Conservation (phyloP, 2,113 vertebrate genomes). For the Eleginops maclovinus region DNA sequence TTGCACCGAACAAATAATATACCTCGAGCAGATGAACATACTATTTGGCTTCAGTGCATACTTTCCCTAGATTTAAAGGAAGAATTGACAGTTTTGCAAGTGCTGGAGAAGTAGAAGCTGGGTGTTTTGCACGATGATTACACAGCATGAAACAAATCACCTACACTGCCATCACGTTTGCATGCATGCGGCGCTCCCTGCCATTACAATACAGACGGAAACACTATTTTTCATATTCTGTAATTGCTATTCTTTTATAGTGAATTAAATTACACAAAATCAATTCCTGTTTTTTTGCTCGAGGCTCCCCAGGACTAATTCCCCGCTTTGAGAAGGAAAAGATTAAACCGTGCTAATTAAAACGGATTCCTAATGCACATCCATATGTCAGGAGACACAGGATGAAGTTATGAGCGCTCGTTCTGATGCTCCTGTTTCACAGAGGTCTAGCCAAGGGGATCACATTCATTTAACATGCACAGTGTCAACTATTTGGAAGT, state of each 20-base stretch:
- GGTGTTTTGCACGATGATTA: not conserved
- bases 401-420: not conserved
- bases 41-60: not conserved
- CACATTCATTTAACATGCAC: conserved; percentile 14
- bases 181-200: not conserved
- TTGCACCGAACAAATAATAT: not conserved
- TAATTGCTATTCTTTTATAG: conserved; percentile 39
- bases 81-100: not conserved
- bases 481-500: not conserved
- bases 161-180: not conserved
- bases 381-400: not conserved
- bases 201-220: conserved; percentile 14
- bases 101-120: not conserved
- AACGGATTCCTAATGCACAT: conserved; percentile 28
- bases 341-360: conserved; percentile 30
- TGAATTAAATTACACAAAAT: conserved; percentile 44
- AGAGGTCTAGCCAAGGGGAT: not conserved
- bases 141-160: not conserved
- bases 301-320: not conserved
- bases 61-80: not conserved
- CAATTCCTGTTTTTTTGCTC: conserved; percentile 42
- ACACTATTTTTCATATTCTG: conserved; percentile 21
- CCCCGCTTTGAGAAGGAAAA: conserved; percentile 7
- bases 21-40: too few species aligned
- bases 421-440: not conserved